Conservation (phyloP, 2,888 invertebrate species). For the Caenorhabditis uteleia region DNA sequence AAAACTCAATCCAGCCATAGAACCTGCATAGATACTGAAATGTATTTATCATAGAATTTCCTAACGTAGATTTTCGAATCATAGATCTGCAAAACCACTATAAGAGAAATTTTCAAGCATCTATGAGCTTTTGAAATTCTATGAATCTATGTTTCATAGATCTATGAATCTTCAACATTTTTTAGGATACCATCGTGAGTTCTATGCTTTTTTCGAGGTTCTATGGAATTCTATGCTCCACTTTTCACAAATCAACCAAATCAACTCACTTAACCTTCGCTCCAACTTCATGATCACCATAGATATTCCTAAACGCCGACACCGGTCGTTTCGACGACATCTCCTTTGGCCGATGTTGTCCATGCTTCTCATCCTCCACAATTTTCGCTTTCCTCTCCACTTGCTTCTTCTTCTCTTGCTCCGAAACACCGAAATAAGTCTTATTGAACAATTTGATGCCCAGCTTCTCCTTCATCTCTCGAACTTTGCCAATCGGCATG, state of each 20-base stretch:
- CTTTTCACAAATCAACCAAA: too few relatives aligned
- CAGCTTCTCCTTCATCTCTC: slow-evolving; percentile 54
- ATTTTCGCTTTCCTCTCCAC: slow-evolving; percentile 11
- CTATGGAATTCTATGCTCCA: background rate
- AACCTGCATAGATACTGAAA: too few relatives aligned
- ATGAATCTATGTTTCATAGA: too few relatives aligned
- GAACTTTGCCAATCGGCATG: slow-evolving; percentile 56
- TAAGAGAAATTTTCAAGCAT: too few relatives aligned
- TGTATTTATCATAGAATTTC: too few relatives aligned
- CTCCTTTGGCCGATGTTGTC: slow-evolving; percentile 61
- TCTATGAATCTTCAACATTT: too few relatives aligned
- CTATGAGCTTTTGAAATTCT: too few relatives aligned
- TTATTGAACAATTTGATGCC: slow-evolving; percentile 62
- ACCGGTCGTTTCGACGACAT: slow-evolving; percentile 59
- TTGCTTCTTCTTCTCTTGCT: slow-evolving; percentile 21
- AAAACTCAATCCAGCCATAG: too few relatives aligned
- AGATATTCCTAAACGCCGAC: slow-evolving; percentile 34
- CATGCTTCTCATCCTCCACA: slow-evolving; percentile 13
- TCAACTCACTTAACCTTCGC: slow-evolving; percentile 34
- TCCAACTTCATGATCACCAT: slow-evolving; percentile 31
- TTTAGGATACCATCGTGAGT: too few relatives aligned
- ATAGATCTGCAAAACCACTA: too few relatives aligned
- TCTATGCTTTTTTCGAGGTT: background rate
- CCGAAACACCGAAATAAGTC: slow-evolving; percentile 46
- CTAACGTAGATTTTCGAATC: too few relatives aligned